Evolutionary conservation across 2,888 invertebrate species (phyloP).

Genomic region (Patella caerulea): DNA sequence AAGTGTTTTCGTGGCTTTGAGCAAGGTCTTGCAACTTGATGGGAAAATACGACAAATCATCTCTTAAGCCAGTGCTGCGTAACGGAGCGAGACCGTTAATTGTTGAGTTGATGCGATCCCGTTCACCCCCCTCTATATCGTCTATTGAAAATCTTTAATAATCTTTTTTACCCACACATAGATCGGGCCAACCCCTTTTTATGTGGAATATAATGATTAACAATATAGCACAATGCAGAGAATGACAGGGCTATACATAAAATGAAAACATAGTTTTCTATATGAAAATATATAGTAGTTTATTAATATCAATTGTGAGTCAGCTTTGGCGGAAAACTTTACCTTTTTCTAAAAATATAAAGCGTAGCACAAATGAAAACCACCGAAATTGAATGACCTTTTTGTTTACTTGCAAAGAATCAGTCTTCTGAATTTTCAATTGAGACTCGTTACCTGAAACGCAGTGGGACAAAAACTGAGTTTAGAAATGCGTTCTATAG

Average conservation of each 20-base stretch:
- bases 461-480: no score
- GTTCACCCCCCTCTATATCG: background rate
- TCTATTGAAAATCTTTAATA: slow-evolving; percentile 5
- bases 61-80: background rate
- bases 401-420: no score
- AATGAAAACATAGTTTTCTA: background rate
- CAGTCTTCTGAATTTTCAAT: no score
- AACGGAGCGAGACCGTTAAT: background rate
- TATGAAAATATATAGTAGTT: no score
- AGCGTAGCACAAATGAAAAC: no score
- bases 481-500: no score
- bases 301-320: no score
- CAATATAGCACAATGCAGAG: background rate
- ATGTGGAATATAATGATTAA: background rate
- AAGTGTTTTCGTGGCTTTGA: slow-evolving; percentile 7
- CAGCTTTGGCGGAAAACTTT: no score
- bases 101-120: background rate
- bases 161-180: slow-evolving; percentile 1
- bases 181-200: no score
- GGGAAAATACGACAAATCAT: background rate
- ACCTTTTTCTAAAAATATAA: no score
- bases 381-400: no score
- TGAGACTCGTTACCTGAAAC: no score
- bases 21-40: slow-evolving; percentile 5
- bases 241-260: background rate